A percentile compares a stretch with the other conserved stretches of the same genome.
Evolutionary conservation across 2,888 invertebrate species (phyloP).

Genomic region (Iselma pallidipennis): DNA sequence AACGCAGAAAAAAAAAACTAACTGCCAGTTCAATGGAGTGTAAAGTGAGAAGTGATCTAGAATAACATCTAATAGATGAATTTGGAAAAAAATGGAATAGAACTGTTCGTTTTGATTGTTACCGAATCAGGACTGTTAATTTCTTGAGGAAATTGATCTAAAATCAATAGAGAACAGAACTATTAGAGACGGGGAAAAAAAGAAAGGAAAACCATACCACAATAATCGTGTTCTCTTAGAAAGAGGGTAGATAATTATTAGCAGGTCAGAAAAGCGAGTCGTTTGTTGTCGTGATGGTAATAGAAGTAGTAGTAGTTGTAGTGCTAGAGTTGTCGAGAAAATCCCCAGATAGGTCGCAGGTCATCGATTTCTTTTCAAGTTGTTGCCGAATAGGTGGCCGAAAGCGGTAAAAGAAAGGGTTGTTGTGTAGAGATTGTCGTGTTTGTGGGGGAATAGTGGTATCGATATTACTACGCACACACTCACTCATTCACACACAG

Average conservation of each 20-base stretch:
- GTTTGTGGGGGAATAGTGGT: too few relatives aligned
- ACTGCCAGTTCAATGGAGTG: too few relatives aligned
- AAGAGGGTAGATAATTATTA: not conserved
- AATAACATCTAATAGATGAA: too few relatives aligned
- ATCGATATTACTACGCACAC: too few relatives aligned
- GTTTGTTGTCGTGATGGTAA: not conserved
- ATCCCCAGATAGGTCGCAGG: not conserved
- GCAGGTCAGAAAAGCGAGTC: not conserved
- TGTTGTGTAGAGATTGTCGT: not conserved
- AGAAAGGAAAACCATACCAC: not conserved
- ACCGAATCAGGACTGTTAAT: too few relatives aligned
- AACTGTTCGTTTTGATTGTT: too few relatives aligned
- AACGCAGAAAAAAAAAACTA: too few relatives aligned
- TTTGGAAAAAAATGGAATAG: too few relatives aligned
- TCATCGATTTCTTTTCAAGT: not conserved
- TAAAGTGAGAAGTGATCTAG: too few relatives aligned
- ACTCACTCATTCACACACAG: too few relatives aligned
- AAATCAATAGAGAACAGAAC: too few relatives aligned
- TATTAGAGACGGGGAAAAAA: too few relatives aligned
- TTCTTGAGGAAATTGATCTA: not conserved
- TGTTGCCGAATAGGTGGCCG: not conserved
- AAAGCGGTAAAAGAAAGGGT: not conserved
- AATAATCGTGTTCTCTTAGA: not conserved
- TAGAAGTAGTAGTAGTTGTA: not conserved
- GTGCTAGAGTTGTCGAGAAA: not conserved